These are phyloP conservation scores for Chesias legatella DNA, from an alignment of 2,888 invertebrate species.

Conservation along the genomic window DNA sequence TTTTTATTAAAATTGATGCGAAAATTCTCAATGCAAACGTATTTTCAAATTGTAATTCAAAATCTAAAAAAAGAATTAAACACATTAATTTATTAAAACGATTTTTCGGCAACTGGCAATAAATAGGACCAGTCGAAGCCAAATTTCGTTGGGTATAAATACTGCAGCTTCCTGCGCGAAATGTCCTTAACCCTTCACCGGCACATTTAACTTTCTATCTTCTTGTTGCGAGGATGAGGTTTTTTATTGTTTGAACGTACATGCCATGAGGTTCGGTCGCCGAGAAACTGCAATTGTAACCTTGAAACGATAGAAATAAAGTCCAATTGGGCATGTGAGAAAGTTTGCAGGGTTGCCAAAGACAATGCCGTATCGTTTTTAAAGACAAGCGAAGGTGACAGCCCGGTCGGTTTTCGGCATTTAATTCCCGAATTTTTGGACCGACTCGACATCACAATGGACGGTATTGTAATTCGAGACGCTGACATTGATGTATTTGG, in stretches of 20 bases:
- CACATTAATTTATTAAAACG: slow-evolving; percentile 61
- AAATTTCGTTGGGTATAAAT: slow-evolving; percentile 62
- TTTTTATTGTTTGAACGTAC: slow-evolving; percentile 23
- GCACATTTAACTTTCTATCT: slow-evolving; percentile 16
- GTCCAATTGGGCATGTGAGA: slow-evolving; percentile 5
- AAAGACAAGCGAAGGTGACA: slow-evolving; percentile 71
- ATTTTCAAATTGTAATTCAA: too few species aligned
- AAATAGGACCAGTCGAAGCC: slow-evolving; percentile 61
- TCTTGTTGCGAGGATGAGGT: slow-evolving; percentile 17
- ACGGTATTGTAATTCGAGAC: slow-evolving; percentile 43
- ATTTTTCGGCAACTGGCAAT: slow-evolving; percentile 61
- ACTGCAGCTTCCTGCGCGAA: slow-evolving; percentile 35
- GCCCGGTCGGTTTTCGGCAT: slow-evolving; percentile 59
- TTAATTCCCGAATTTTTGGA: slow-evolving; percentile 66
- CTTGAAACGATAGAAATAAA: slow-evolving; percentile 1
- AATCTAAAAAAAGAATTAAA: slow-evolving; percentile 24
- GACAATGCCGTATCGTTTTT: slow-evolving; percentile 71
- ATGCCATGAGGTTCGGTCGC: slow-evolving; percentile 3
- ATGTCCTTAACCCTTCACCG: slow-evolving; percentile 10
- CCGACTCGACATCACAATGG: slow-evolving; percentile 62
- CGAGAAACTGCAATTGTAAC: neutral
- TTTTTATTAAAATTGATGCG: too few species aligned
- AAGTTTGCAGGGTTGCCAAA: slow-evolving; percentile 29
- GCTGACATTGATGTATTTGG: slow-evolving; percentile 63
- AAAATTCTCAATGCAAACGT: too few species aligned